Conservation (phyloP, 1,140 invertebrate species). For the Metopolophium dirhodum region DNA sequence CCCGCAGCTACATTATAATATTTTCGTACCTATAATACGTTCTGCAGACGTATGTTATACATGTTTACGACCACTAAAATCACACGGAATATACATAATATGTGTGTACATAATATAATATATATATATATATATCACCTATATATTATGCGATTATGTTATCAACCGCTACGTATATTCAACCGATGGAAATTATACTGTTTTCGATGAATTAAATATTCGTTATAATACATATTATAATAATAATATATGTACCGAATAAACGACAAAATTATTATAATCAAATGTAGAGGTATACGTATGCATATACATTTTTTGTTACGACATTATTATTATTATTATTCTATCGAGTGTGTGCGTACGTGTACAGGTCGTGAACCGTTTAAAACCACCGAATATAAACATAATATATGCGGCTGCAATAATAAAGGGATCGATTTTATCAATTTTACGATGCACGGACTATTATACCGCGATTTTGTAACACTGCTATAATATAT, state of each 20-base stretch:
- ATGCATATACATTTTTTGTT: background rate
- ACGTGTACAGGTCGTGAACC: background rate
- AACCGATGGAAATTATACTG: background rate
- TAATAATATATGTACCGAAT: background rate
- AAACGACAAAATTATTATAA: conserved; percentile 3
- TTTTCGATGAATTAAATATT: background rate
- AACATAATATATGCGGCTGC: background rate
- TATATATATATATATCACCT: background rate
- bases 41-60: background rate
- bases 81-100: background rate
- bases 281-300: background rate
- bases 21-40: background rate
- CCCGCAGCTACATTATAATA: background rate
- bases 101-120: background rate
- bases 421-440: background rate
- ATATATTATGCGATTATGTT: background rate
- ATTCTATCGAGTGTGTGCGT: no score
- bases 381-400: background rate
- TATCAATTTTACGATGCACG: background rate
- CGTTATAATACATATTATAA: background rate
- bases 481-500: background rate
- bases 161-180: background rate
- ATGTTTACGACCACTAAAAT: background rate
- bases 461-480: background rate
- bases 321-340: no score